These are phyloP conservation scores for Phalacrocorax pelagicus DNA, from an alignment of 2,113 vertebrate genomes.

Conservation along the genomic window DNA sequence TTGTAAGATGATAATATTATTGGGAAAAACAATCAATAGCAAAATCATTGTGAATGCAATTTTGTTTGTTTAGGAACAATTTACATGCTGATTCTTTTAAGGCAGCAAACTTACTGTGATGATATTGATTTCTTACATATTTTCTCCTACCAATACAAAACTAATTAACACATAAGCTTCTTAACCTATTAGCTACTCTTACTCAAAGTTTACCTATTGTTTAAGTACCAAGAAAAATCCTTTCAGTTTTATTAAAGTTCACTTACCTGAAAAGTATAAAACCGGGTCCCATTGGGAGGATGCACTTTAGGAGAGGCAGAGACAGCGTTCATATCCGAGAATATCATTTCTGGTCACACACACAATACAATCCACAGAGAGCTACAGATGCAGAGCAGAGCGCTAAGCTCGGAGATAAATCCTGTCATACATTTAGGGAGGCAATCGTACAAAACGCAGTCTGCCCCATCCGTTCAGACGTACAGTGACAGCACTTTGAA, in stretches of 20 bases:
- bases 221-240: constrained; percentile 38
- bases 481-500: constrained; percentile 48
- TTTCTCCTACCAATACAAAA: constrained; percentile 7
- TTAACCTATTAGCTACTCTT: constrained; percentile 3
- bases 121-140: not conserved
- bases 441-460: constrained; percentile 69
- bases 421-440: constrained; percentile 72
- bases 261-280: constrained; percentile 98
- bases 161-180: constrained; percentile 4
- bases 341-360: constrained; percentile 91
- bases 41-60: constrained; percentile 4
- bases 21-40: not conserved
- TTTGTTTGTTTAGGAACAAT: constrained; percentile 22
- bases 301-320: constrained; percentile 95
- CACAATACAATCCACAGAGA: constrained; percentile 82
- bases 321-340: constrained; percentile 95
- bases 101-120: not conserved
- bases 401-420: constrained; percentile 75
- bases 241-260: constrained; percentile 48
- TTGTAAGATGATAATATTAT: not conserved
- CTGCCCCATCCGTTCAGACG: constrained; percentile 72
- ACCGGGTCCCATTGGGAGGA: constrained; percentile 95
- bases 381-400: constrained; percentile 68
- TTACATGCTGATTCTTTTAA: not conserved
- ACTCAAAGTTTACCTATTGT: constrained; percentile 54